These are phyloP conservation scores for Catocala sponsa DNA, from an alignment of 2,888 invertebrate species.

Conservation along the genomic window DNA sequence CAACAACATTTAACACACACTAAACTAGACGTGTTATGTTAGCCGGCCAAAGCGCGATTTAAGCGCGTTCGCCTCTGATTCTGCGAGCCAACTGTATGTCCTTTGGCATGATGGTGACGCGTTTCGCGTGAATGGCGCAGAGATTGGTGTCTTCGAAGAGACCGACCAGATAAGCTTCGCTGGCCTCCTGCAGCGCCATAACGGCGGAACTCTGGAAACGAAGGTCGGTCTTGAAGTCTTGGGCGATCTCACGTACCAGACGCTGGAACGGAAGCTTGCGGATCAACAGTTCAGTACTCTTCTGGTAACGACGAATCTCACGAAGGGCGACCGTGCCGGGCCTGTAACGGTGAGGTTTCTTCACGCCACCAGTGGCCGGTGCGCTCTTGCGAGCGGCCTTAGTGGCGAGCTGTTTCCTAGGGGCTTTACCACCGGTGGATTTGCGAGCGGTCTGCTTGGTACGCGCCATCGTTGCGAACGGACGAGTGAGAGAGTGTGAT, in stretches of 20 bases:
- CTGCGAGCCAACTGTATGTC: constrained; percentile 77
- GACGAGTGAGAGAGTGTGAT: too few species aligned
- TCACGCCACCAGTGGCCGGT: too few species aligned
- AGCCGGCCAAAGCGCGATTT: constrained; percentile 1
- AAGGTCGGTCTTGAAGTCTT: constrained; percentile 92
- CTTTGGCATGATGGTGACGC: constrained; percentile 81
- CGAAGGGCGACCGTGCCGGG: constrained; percentile 89
- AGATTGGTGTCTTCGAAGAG: constrained; percentile 93
- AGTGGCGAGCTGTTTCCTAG: too few species aligned
- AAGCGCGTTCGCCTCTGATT: constrained; percentile 75
- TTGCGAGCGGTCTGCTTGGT: too few species aligned
- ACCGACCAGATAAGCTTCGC: constrained; percentile 90
- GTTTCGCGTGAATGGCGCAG: constrained; percentile 91
- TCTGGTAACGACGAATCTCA: constrained; percentile 97
- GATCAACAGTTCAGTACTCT: constrained; percentile 94
- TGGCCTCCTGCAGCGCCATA: constrained; percentile 90
- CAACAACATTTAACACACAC: too few species aligned
- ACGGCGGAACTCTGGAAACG: constrained; percentile 92
- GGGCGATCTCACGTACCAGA: constrained; percentile 91
- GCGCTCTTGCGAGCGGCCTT: too few species aligned
- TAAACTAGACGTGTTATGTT: too few species aligned
- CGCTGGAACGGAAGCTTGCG: constrained; percentile 92
- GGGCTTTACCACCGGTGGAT: too few species aligned
- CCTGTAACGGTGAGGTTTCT: too few species aligned
- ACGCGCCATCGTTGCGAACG: too few species aligned